Evolutionary conservation across 2,797 vertebrate genomes (phyloP).

Genomic region (Tamandua tetradactyla): DNA sequence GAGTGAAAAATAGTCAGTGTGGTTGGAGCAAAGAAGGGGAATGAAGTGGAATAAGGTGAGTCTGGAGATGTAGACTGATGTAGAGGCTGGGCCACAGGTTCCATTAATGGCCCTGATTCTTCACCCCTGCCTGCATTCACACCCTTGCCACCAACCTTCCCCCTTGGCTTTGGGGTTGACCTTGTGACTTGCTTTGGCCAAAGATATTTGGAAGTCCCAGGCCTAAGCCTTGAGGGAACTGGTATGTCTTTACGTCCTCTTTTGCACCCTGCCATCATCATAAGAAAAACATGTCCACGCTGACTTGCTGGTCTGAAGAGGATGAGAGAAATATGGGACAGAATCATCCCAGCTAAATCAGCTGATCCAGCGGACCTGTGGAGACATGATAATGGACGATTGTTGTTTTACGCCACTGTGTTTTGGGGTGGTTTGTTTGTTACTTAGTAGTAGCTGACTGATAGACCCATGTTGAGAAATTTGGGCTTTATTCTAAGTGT

Average conservation of each 20-base stretch:
- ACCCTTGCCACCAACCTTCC: background rate
- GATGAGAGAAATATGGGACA: background rate
- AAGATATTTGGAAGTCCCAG: background rate
- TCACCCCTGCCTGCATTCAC: background rate
- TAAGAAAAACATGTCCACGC: background rate
- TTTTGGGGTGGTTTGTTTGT: constrained; percentile 1
- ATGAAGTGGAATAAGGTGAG: fast-evolving
- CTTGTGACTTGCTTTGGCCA: background rate
- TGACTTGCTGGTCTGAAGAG: background rate
- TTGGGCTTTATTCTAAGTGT: background rate
- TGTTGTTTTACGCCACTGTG: background rate
- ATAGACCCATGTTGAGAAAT: background rate
- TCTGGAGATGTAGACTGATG: background rate
- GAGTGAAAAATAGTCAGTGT: background rate
- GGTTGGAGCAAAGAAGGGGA: background rate
- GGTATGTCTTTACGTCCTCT: background rate
- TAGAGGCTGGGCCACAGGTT: background rate
- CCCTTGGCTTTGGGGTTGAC: background rate
- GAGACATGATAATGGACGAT: background rate
- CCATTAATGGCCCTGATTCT: background rate
- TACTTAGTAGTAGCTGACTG: background rate
- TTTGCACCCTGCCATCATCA: background rate
- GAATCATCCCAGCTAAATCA: background rate
- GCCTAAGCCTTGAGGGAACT: background rate
- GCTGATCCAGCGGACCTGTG: background rate